phyloP scores from a whole-genome alignment of 2,797 vertebrate genomes.

The Lindbergichthys nudifrons region DNA sequence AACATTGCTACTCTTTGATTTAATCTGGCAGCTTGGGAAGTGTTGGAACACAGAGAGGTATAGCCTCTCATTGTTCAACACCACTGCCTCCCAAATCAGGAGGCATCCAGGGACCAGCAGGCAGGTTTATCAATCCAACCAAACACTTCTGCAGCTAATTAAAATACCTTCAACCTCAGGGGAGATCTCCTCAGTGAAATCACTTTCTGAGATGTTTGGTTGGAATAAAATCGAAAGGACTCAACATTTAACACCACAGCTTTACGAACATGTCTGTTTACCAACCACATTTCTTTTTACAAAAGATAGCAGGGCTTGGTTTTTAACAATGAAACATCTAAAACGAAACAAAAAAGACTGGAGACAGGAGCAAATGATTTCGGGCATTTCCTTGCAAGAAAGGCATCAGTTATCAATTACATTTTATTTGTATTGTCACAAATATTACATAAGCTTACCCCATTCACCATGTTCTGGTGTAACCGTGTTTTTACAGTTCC shows the following conservation, averaged over 20 bases:
- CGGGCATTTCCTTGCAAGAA: too few relatives aligned
- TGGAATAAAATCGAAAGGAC: slow-evolving; percentile 22
- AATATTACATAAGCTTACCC: too few relatives aligned
- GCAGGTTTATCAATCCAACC: slow-evolving; percentile 45
- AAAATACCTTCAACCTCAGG: slow-evolving; percentile 46
- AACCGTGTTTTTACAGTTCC: too few relatives aligned
- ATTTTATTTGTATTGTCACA: too few relatives aligned
- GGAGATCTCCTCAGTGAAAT: slow-evolving; percentile 31
- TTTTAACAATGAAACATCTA: too few relatives aligned
- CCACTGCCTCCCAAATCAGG: slow-evolving; percentile 32
- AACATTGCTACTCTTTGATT: slow-evolving; percentile 65
- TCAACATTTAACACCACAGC: slow-evolving; percentile 4
- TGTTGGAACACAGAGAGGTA: slow-evolving; percentile 51
- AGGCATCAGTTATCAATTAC: too few relatives aligned
- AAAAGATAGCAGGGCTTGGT: too few relatives aligned
- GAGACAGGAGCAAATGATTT: too few relatives aligned
- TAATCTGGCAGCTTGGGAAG: slow-evolving; percentile 55
- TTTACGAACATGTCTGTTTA: too few relatives aligned
- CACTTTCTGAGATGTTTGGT: slow-evolving; percentile 33
- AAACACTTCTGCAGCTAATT: slow-evolving; percentile 54
- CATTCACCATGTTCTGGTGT: too few relatives aligned
- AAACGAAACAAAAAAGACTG: too few relatives aligned
- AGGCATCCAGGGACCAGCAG: slow-evolving; percentile 26
- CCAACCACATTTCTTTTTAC: too few relatives aligned
- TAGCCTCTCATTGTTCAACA: slow-evolving; percentile 54